phyloP scores from a whole-genome alignment of 2,113 vertebrate species.

The Ranitomeya variabilis region DNA sequence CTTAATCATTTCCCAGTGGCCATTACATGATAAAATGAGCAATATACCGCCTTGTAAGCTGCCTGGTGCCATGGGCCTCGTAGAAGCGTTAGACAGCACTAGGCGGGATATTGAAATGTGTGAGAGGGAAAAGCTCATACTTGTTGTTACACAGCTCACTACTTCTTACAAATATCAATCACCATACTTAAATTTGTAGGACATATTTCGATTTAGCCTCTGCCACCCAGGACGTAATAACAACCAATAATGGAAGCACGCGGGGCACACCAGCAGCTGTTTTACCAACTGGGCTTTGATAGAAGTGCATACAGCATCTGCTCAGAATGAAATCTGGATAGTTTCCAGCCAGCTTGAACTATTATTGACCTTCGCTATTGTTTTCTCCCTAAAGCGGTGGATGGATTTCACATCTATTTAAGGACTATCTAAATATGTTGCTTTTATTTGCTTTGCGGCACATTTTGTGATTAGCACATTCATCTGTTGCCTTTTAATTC shows the following conservation, averaged over 20 bases:
- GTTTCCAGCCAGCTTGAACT: slow-evolving; percentile 27
- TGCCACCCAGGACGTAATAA: slow-evolving; percentile 14
- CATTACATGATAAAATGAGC: not conserved
- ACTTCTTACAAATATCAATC: not conserved
- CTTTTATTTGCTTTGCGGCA: slow-evolving; percentile 40
- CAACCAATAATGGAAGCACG: slow-evolving; percentile 8
- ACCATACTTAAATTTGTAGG: not conserved
- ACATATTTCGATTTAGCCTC: not conserved
- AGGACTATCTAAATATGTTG: slow-evolving; percentile 26
- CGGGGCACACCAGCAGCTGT: slow-evolving; percentile 23
- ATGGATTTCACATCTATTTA: slow-evolving; percentile 40
- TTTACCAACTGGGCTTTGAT: slow-evolving; percentile 43
- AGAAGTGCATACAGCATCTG: slow-evolving; percentile 38
- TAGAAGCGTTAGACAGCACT: not conserved
- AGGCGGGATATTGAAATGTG: not conserved
- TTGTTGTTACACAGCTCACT: not conserved
- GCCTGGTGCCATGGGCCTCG: not conserved
- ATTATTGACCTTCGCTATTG: slow-evolving; percentile 23
- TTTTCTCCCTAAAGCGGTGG: slow-evolving; percentile 41
- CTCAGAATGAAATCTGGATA: slow-evolving; percentile 14
- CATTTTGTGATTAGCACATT: slow-evolving; percentile 9
- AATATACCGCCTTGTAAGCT: not conserved
- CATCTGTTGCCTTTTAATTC: not conserved
- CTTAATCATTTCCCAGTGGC: not conserved
- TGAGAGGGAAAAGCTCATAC: not conserved